Evolutionary conservation across 2,797 vertebrate species (phyloP).

Genomic region (Crotalus adamanteus): DNA sequence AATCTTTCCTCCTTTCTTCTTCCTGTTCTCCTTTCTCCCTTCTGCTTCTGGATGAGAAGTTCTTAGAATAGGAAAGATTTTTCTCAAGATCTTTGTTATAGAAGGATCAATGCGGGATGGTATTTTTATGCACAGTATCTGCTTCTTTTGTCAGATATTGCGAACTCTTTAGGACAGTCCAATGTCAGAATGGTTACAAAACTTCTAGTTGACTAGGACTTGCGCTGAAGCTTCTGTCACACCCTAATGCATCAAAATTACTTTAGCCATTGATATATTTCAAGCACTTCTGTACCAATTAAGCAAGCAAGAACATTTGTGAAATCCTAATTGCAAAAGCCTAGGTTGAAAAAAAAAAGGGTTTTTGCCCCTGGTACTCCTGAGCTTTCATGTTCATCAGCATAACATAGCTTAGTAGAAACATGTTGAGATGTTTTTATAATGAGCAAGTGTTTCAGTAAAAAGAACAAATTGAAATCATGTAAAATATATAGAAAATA

Average conservation of each 20-base stretch:
- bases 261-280: neutral
- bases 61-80: neutral
- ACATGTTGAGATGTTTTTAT: neutral
- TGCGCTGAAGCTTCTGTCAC: neutral
- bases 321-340: neutral
- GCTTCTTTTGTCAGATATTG: neutral
- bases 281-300: neutral
- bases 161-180: neutral
- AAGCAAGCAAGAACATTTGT: neutral
- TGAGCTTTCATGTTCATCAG: neutral
- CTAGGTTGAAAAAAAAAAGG: neutral
- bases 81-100: neutral
- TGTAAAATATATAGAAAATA: neutral
- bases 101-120: neutral
- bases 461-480: neutral
- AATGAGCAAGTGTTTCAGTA: neutral
- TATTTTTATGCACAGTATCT: neutral
- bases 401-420: neutral
- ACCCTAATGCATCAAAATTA: neutral
- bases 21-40: neutral
- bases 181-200: neutral
- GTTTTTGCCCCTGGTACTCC: neutral
- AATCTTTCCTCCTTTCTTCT: neutral
- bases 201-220: neutral
- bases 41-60: neutral